Evolutionary conservation across 1,140 invertebrate genomes (phyloP).

Genomic region (Lethrus apterus): DNA sequence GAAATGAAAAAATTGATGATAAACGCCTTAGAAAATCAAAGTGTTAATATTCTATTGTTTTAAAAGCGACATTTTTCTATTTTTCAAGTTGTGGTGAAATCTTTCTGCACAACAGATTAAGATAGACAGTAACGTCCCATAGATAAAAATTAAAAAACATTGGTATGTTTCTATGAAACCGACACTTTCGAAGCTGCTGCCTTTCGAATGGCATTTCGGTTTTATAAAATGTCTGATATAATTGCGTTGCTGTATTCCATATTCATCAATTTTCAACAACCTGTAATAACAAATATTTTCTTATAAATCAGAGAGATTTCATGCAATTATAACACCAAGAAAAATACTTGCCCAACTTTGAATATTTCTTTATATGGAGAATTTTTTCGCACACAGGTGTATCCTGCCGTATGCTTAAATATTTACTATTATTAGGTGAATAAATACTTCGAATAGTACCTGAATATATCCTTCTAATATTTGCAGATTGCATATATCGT

Average conservation of each 20-base stretch:
- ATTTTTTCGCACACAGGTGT: not conserved
- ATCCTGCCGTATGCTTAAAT: not conserved
- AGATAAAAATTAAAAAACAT: slow-evolving; percentile 22
- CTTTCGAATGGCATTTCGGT: slow-evolving; percentile 25
- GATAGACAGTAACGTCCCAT: slow-evolving; percentile 18
- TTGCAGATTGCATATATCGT: slow-evolving; percentile 31
- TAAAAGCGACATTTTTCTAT: too few species aligned
- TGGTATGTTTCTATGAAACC: slow-evolving; percentile 28
- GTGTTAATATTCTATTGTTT: too few species aligned
- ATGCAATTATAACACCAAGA: too few species aligned
- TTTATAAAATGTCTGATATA: slow-evolving; percentile 23
- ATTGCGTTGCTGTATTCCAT: slow-evolving; percentile 23
- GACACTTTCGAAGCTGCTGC: slow-evolving; percentile 27
- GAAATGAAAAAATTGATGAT: too few species aligned
- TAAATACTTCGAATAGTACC: slow-evolving; percentile 14
- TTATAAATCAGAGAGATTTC: too few species aligned
- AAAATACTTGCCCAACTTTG: not conserved
- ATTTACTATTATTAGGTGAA: not conserved
- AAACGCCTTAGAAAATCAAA: too few species aligned
- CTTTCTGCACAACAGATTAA: too few species aligned
- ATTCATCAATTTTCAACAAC: slow-evolving; percentile 23
- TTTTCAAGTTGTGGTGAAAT: too few species aligned
- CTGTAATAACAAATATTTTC: too few species aligned
- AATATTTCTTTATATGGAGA: slow-evolving; percentile 5
- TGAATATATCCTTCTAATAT: slow-evolving; percentile 25